Evolutionary conservation across 2,888 invertebrate genomes (phyloP).

Genomic region (Ophonus ardosiacus): DNA sequence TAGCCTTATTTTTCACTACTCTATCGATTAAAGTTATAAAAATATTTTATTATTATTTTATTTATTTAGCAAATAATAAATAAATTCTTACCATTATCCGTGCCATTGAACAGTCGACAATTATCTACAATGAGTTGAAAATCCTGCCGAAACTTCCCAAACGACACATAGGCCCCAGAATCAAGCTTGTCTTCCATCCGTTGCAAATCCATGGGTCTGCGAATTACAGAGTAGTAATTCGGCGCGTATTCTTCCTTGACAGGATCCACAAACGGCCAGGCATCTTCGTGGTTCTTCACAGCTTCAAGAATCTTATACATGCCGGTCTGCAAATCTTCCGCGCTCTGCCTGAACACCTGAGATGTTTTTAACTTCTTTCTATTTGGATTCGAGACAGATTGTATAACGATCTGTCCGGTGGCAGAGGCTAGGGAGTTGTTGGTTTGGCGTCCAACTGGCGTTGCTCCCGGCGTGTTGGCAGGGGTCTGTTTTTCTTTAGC

Average conservation of each 20-base stretch:
- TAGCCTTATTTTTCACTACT: no score
- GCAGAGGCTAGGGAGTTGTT: constrained; percentile 91
- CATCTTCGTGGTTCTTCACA: constrained; percentile 92
- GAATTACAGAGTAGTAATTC: constrained; percentile 86
- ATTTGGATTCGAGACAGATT: constrained; percentile 73
- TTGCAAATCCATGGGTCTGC: constrained; percentile 91
- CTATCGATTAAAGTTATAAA: no score
- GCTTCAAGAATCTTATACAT: constrained; percentile 95
- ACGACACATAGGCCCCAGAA: constrained; percentile 87
- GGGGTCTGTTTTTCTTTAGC: constrained; percentile 69
- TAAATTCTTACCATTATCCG: constrained; percentile 86
- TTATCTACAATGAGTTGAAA: constrained; percentile 95
- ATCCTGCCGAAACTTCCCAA: constrained; percentile 90
- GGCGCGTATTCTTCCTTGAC: constrained; percentile 96
- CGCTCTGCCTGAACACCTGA: constrained; percentile 88
- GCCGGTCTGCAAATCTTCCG: constrained; percentile 91
- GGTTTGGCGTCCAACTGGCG: constrained; percentile 86
- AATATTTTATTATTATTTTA: no score
- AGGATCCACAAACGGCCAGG: constrained; percentile 96
- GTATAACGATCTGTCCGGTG: constrained; percentile 90
- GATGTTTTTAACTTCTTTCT: constrained; percentile 82
- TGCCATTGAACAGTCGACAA: constrained; percentile 94
- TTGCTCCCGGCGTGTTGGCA: constrained; percentile 72
- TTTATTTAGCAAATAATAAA: no score
- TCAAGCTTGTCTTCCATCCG: constrained; percentile 93